Conservation (phyloP, 1,140 invertebrate species). For the Drosophila rufa region DNA sequence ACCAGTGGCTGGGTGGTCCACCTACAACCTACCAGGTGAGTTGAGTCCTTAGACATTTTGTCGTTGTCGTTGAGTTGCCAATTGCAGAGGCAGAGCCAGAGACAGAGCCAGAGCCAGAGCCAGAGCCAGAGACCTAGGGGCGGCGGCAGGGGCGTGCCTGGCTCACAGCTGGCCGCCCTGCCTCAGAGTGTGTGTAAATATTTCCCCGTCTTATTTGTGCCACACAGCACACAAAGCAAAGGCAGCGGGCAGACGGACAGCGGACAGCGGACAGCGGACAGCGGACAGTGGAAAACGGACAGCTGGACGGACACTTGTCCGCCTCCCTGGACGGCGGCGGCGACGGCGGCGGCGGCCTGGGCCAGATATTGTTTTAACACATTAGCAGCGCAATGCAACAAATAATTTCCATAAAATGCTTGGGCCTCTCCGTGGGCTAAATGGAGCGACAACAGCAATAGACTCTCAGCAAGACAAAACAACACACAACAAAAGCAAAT, state of each 20-base stretch:
- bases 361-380: slow-evolving; percentile 84
- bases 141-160: slow-evolving; percentile 67
- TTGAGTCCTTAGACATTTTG: slow-evolving; percentile 59
- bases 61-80: slow-evolving; percentile 63
- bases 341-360: slow-evolving; percentile 13
- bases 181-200: slow-evolving; percentile 72
- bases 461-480: slow-evolving; percentile 41
- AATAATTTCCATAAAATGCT: slow-evolving; percentile 84
- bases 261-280: slow-evolving; percentile 39
- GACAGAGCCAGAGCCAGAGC: not conserved
- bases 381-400: slow-evolving; percentile 85
- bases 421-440: slow-evolving; percentile 33
- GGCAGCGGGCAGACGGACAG: slow-evolving; percentile 51
- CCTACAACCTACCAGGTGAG: slow-evolving; percentile 30
- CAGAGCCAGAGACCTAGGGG: slow-evolving; percentile 46
- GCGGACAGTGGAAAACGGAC: slow-evolving; percentile 57
- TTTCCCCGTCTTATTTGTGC: slow-evolving; percentile 76
- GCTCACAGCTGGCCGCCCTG: slow-evolving; percentile 65
- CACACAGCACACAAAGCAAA: slow-evolving; percentile 61
- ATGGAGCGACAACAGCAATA: slow-evolving; percentile 62
- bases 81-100: slow-evolving; percentile 40
- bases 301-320: slow-evolving; percentile 21
- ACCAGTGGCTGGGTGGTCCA: slow-evolving; percentile 69
- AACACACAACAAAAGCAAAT: slow-evolving; percentile 62
- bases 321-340: slow-evolving; percentile 16